Evolutionary conservation across 2,888 invertebrate species (phyloP).

Genomic region (Steinernema hermaphroditum): DNA sequence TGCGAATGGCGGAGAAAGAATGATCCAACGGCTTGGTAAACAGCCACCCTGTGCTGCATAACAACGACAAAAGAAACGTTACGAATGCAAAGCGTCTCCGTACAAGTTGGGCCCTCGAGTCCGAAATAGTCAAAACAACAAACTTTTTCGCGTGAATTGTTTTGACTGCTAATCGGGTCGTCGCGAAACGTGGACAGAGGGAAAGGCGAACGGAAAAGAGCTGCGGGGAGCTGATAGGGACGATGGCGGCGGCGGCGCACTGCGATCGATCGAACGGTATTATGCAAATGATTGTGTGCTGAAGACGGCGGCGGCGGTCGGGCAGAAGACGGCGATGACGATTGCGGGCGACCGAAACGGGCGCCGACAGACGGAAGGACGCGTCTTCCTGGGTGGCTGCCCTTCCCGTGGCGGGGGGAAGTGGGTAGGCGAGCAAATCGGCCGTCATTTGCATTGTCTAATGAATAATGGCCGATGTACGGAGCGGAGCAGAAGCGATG

Average conservation of each 20-base stretch:
- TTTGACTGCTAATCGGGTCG: constrained; percentile 16
- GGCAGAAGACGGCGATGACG: neutral
- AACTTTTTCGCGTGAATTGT: constrained; percentile 3
- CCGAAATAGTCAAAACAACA: neutral
- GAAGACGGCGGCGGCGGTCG: constrained; percentile 6
- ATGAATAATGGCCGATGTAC: constrained; percentile 15
- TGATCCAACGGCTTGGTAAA: neutral
- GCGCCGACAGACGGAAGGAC: neutral
- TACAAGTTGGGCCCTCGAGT: no score
- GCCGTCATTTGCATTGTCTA: neutral
- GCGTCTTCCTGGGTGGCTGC: neutral
- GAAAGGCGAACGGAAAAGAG: neutral
- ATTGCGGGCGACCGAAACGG: neutral
- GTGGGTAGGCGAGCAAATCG: neutral
- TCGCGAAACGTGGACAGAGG: neutral
- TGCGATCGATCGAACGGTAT: constrained; percentile 21
- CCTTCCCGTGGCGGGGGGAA: neutral
- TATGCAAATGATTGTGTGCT: constrained; percentile 13
- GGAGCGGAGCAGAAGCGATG: neutral
- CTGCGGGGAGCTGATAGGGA: constrained; percentile 1
- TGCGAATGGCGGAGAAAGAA: neutral
- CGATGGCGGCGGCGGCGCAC: neutral
- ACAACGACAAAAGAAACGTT: no score
- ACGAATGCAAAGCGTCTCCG: no score
- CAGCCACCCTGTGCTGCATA: neutral